Conservation (phyloP, 2,113 vertebrate species). For the Sander lucioperca region DNA sequence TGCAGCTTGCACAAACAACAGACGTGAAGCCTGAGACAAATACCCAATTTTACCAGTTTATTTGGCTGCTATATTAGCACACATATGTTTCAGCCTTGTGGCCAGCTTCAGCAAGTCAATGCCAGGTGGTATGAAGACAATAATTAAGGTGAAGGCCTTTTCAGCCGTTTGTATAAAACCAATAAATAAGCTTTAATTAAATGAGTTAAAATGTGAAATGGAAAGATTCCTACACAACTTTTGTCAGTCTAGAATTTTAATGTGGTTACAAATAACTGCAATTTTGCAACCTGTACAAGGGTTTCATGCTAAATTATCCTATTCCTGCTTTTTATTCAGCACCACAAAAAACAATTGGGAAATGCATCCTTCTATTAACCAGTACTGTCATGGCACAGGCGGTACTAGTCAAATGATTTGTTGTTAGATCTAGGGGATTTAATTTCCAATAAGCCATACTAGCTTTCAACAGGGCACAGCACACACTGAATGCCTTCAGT, state of each 20-base stretch:
- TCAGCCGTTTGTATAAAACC: too few relatives aligned
- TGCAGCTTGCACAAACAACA: slow-evolving; percentile 24
- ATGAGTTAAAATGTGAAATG: not conserved
- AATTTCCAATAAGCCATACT: not conserved
- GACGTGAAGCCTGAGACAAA: not conserved
- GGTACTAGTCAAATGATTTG: not conserved
- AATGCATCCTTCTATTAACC: not conserved
- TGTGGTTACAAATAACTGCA: not conserved
- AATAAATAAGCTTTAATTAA: not conserved
- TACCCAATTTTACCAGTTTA: not conserved
- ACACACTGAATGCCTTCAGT: not conserved
- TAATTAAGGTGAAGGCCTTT: not conserved
- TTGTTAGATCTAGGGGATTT: not conserved
- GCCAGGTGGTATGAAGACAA: not conserved
- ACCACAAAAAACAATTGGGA: not conserved
- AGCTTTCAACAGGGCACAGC: not conserved
- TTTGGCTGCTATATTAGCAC: not conserved
- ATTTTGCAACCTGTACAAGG: not conserved
- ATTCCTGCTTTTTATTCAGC: slow-evolving; percentile 12
- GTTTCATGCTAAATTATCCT: not conserved
- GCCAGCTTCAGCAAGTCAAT: not conserved
- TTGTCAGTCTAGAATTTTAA: not conserved
- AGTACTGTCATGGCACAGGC: not conserved
- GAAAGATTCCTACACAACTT: not conserved
- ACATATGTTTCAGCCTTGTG: not conserved